Conservation (phyloP, 2,797 vertebrate species). For the Microctenopoma lineatum region DNA sequence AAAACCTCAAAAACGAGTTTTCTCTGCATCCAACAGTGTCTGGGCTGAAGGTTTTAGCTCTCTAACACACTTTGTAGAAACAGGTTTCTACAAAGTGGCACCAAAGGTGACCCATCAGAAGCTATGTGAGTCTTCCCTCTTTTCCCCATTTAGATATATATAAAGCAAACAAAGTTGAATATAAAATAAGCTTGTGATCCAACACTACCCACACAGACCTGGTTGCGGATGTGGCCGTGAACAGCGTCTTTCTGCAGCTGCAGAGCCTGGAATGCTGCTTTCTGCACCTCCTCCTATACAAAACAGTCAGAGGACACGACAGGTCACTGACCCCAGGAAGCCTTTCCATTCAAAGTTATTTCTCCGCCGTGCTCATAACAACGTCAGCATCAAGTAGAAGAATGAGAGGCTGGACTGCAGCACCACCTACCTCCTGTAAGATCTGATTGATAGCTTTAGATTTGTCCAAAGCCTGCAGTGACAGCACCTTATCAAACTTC, state of each 20-base stretch:
- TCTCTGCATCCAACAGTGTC: too few species aligned
- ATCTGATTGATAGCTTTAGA: constrained; percentile 93
- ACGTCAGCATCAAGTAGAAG: background rate
- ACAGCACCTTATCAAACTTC: constrained; percentile 91
- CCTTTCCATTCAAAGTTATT: background rate
- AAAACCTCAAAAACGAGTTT: too few species aligned
- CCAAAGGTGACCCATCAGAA: too few species aligned
- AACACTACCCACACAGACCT: constrained; percentile 81
- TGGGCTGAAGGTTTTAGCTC: too few species aligned
- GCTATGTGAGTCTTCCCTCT: background rate
- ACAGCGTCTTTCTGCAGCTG: constrained; percentile 94
- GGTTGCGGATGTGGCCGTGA: constrained; percentile 90
- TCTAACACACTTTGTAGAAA: too few species aligned
- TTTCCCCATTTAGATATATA: background rate
- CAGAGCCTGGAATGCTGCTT: constrained; percentile 93
- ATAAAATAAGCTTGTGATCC: too few species aligned
- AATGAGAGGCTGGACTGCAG: constrained; percentile 60
- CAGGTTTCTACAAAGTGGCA: too few species aligned
- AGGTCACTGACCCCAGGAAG: background rate
- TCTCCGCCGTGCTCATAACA: background rate
- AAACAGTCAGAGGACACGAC: constrained; percentile 7
- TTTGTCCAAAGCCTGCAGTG: constrained; percentile 93
- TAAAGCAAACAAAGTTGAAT: background rate
- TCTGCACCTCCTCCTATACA: constrained; percentile 93
- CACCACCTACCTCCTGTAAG: constrained; percentile 88